These are phyloP conservation scores for Perizoma flavofasciatum DNA, from an alignment of 2,888 invertebrate genomes.

Conservation along the genomic window DNA sequence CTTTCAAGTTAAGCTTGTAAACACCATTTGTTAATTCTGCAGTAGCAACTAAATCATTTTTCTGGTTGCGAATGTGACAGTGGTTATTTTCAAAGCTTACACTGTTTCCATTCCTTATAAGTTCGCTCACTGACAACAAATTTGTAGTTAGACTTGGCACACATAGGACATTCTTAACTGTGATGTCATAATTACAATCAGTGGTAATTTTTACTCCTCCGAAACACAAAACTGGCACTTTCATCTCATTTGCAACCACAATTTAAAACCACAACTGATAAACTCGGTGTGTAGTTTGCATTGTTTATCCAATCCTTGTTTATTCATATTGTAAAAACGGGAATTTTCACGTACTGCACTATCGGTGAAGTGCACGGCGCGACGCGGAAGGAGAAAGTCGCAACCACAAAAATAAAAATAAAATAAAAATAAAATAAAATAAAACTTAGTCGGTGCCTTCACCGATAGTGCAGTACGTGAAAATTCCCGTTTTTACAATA, in stretches of 20 bases:
- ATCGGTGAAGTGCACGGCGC: too few relatives aligned
- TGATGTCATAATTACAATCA: conserved; percentile 31
- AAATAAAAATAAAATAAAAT: too few relatives aligned
- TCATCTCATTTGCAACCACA: conserved; percentile 39
- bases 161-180: conserved; percentile 35
- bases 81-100: conserved; percentile 28
- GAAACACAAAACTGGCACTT: conserved; percentile 36
- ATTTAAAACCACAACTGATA: conserved; percentile 40
- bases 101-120: conserved; percentile 36
- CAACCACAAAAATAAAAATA: too few relatives aligned
- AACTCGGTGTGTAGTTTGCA: conserved; percentile 18
- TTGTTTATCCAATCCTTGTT: too few relatives aligned
- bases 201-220: conserved; percentile 20
- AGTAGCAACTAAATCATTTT: background rate
- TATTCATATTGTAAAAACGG: too few relatives aligned
- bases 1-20: conserved; percentile 23
- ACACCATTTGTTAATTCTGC: background rate
- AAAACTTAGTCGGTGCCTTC: too few relatives aligned
- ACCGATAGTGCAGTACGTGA: too few relatives aligned
- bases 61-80: background rate
- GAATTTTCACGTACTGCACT: too few relatives aligned
- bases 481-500: too few relatives aligned
- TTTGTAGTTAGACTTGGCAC: conserved; percentile 36
- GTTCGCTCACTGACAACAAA: conserved; percentile 36
- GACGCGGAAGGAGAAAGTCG: too few relatives aligned